phyloP scores from a whole-genome alignment of 2,113 vertebrate genomes.

The Nansenia antarctica region DNA sequence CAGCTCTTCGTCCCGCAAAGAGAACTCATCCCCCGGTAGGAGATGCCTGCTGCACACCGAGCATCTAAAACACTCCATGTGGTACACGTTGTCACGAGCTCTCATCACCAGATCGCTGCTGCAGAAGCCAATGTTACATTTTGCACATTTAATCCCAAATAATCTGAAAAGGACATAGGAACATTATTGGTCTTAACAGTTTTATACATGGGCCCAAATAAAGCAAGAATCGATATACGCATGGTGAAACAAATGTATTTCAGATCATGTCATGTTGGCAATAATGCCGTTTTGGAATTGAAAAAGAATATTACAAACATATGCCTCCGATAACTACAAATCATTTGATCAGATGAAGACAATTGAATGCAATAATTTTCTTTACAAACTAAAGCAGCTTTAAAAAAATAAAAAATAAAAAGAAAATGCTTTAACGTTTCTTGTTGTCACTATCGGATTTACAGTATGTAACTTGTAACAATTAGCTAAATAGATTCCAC shows the following conservation, averaged over 20 bases:
- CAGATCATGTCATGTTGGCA: background rate
- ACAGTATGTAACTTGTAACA: too few relatives aligned
- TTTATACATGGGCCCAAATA: background rate
- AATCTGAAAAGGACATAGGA: slow-evolving; percentile 76
- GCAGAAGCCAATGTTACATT: slow-evolving; percentile 91
- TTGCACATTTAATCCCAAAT: slow-evolving; percentile 94
- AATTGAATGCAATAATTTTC: too few relatives aligned
- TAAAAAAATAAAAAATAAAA: too few relatives aligned
- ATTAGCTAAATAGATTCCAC: too few relatives aligned
- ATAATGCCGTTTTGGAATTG: background rate
- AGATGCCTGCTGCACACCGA: slow-evolving; percentile 92
- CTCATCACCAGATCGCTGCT: slow-evolving; percentile 97
- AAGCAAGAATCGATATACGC: background rate
- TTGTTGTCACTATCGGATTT: too few relatives aligned
- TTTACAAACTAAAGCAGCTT: too few relatives aligned
- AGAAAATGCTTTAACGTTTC: too few relatives aligned
- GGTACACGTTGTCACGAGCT: slow-evolving; percentile 90
- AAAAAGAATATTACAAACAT: background rate
- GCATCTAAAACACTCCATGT: slow-evolving; percentile 97
- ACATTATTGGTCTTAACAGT: background rate
- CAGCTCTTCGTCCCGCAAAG: slow-evolving; percentile 89
- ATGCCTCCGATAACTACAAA: too few relatives aligned
- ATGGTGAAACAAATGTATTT: background rate
- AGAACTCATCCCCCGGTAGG: slow-evolving; percentile 95
- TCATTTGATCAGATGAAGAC: too few relatives aligned